phyloP scores from a whole-genome alignment of 2,113 vertebrate species.

The Candoia aspera region DNA sequence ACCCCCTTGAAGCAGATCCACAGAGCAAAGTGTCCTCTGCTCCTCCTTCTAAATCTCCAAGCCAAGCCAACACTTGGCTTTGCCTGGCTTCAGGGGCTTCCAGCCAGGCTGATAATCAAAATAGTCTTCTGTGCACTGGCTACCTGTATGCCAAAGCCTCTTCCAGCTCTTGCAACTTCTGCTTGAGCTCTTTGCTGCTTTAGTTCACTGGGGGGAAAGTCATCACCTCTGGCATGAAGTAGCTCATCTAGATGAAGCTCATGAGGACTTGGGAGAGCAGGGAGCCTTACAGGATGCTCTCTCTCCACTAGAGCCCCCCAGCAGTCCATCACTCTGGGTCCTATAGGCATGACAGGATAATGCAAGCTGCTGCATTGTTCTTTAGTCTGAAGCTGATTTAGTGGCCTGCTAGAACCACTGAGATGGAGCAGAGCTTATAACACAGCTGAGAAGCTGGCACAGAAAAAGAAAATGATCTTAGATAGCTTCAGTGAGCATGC shows the following conservation, averaged over 20 bases:
- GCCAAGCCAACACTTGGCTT: too few relatives aligned
- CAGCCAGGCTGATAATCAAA: not conserved
- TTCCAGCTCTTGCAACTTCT: not conserved
- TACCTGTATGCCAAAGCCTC: not conserved
- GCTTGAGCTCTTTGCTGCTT: not conserved
- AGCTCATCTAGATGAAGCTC: not conserved
- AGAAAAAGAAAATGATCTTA: too few relatives aligned
- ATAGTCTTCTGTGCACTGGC: not conserved
- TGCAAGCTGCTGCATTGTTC: not conserved
- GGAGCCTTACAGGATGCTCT: accelerated
- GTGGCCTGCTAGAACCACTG: too few relatives aligned
- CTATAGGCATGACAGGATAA: not conserved
- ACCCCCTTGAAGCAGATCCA: not conserved
- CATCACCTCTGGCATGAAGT: not conserved
- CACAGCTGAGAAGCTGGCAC: too few relatives aligned
- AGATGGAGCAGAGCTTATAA: too few relatives aligned
- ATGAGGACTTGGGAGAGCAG: not conserved
- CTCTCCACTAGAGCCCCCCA: not conserved
- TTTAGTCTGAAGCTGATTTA: too few relatives aligned
- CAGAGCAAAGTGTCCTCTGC: not conserved
- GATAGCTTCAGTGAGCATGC: too few relatives aligned
- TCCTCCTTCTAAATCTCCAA: not conserved
- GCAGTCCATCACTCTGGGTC: not conserved
- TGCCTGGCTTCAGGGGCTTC: not conserved
- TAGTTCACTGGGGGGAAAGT: not conserved